A percentile compares a stretch with the other conserved stretches of the same genome.
These are phyloP conservation scores for Epistrophella euchroma DNA, from an alignment of 2,888 invertebrate species.

Conservation along the genomic window DNA sequence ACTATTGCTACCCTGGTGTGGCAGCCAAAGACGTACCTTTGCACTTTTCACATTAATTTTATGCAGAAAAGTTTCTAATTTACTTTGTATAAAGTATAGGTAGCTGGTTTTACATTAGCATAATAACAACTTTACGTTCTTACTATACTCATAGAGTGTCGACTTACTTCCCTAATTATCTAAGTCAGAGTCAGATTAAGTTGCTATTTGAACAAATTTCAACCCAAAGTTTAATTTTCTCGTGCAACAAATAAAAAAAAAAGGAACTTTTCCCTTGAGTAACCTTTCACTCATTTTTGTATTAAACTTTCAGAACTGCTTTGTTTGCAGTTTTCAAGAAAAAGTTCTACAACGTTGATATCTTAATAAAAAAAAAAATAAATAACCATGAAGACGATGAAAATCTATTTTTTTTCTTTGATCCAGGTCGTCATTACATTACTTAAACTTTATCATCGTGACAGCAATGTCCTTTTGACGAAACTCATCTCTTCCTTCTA, in stretches of 20 bases:
- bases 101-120: too few relatives aligned
- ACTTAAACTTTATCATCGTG: constrained; percentile 51
- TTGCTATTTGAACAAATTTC: constrained; percentile 45
- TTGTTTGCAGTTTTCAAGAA: not conserved
- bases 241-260: not conserved
- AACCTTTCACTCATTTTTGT: constrained; percentile 37
- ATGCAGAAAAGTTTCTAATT: too few relatives aligned
- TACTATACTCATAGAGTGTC: too few relatives aligned
- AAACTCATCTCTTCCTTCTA: not conserved
- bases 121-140: too few relatives aligned
- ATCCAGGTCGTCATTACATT: constrained; percentile 67
- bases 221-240: not conserved
- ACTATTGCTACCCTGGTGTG: too few relatives aligned
- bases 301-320: constrained; percentile 40
- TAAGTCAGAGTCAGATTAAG: constrained; percentile 5
- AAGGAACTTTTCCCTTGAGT: not conserved
- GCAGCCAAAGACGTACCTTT: too few relatives aligned
- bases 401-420: constrained; percentile 63
- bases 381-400: constrained; percentile 17
- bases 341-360: constrained; percentile 1
- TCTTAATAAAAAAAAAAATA: not conserved
- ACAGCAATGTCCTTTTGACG: constrained; percentile 40
- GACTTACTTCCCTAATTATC: too few relatives aligned
- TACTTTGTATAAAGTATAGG: too few relatives aligned
- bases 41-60: too few relatives aligned